These are phyloP conservation scores for Nematopogon swammerdamellus DNA, from an alignment of 2,888 invertebrate species.

Conservation along the genomic window DNA sequence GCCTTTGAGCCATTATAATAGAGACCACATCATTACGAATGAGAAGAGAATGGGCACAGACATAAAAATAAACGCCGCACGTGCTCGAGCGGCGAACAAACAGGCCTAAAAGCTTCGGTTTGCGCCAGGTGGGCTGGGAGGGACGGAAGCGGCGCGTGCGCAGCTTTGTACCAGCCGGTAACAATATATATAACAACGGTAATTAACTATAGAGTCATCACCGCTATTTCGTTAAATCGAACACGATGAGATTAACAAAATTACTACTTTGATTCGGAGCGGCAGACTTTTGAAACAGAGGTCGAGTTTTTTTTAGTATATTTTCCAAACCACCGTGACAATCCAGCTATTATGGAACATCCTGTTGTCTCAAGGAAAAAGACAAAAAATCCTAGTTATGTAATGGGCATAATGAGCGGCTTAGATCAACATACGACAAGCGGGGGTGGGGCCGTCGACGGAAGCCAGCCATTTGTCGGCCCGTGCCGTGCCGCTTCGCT, in stretches of 20 bases:
- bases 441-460: background rate
- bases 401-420: background rate
- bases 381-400: too few relatives aligned
- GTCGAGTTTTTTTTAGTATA: too few relatives aligned
- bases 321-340: too few relatives aligned
- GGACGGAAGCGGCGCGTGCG: background rate
- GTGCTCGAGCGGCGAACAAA: background rate
- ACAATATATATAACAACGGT: too few relatives aligned
- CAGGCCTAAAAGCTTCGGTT: background rate
- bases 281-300: too few relatives aligned
- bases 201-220: too few relatives aligned
- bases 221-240: too few relatives aligned
- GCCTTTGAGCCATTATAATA: too few relatives aligned
- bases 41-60: background rate
- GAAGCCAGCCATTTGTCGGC: background rate
- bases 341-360: too few relatives aligned
- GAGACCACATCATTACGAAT: background rate
- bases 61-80: background rate
- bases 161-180: background rate
- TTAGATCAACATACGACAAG: background rate
- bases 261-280: too few relatives aligned
- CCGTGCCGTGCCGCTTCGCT: background rate
- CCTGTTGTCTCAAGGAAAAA: too few relatives aligned
- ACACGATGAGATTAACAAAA: too few relatives aligned
- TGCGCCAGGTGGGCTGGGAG: background rate